Evolutionary conservation across 2,888 invertebrate species (phyloP).

Genomic region (Acleris literana): DNA sequence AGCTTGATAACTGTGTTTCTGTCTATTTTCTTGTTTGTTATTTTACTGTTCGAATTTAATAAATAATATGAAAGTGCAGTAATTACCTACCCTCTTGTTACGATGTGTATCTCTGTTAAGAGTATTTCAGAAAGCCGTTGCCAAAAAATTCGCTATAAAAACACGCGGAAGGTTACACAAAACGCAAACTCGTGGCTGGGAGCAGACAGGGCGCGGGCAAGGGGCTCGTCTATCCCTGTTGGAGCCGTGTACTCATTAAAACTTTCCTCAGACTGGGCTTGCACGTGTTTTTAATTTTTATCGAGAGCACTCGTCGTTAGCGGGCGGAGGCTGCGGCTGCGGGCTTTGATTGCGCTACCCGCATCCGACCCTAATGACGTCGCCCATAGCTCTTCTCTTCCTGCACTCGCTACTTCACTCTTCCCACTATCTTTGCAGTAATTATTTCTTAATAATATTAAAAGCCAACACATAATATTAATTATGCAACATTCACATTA

Average conservation of each 20-base stretch:
- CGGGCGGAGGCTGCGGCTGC: slow-evolving; percentile 62
- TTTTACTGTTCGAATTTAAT: too few relatives aligned
- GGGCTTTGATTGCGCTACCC: slow-evolving; percentile 76
- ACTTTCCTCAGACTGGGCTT: slow-evolving; percentile 81
- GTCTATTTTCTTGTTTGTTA: too few relatives aligned
- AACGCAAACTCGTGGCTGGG: slow-evolving; percentile 33
- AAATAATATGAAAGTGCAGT: too few relatives aligned
- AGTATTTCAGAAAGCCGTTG: not conserved
- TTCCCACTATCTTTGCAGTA: slow-evolving; percentile 73
- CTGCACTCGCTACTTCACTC: slow-evolving; percentile 60
- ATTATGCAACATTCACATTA: slow-evolving; percentile 45
- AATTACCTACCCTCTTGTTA: too few relatives aligned
- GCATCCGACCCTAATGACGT: slow-evolving; percentile 69
- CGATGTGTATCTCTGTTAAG: too few relatives aligned
- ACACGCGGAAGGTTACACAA: slow-evolving; percentile 30
- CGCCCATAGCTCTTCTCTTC: slow-evolving; percentile 46
- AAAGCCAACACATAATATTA: slow-evolving; percentile 62
- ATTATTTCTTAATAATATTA: slow-evolving; percentile 72
- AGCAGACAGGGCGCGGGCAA: slow-evolving; percentile 29
- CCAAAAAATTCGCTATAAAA: slow-evolving; percentile 22
- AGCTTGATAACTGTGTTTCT: too few relatives aligned
- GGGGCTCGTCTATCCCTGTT: slow-evolving; percentile 40
- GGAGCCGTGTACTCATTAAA: slow-evolving; percentile 80
- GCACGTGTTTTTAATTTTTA: slow-evolving; percentile 84
- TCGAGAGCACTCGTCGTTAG: slow-evolving; percentile 82